phyloP scores from a whole-genome alignment of 2,113 vertebrate genomes.

The Vulpes lagopus region DNA sequence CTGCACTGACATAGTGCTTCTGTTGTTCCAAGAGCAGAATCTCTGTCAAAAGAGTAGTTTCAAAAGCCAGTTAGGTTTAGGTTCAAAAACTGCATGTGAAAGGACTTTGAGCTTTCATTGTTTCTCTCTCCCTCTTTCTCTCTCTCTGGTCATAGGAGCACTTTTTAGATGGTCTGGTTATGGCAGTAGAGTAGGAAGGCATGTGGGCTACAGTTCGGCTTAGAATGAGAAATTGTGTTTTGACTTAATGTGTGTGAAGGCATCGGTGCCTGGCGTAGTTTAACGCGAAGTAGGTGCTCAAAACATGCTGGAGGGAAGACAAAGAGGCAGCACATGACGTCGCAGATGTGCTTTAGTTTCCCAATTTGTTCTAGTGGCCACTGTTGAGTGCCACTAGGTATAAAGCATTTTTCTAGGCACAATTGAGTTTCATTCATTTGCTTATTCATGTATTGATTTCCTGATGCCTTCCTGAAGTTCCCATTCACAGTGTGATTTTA shows the following conservation, averaged over 20 bases:
- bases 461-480: not conserved
- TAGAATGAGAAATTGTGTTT: not conserved
- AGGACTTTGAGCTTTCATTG: not conserved
- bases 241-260: not conserved
- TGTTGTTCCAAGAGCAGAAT: not conserved
- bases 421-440: not conserved
- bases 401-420: not conserved
- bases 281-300: not conserved
- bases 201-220: not conserved
- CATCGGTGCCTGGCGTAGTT: not conserved
- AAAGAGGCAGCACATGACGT: not conserved
- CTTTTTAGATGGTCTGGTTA: not conserved
- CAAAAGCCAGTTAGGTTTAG: slow-evolving; percentile 43
- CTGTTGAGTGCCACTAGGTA: not conserved
- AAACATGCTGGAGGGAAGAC: not conserved
- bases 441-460: not conserved
- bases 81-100: not conserved
- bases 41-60: slow-evolving; percentile 54
- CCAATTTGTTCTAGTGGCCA: not conserved
- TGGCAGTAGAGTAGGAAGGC: not conserved
- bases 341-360: not conserved
- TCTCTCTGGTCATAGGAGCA: not conserved
- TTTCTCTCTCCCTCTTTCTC: not conserved
- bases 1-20: not conserved
- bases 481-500: not conserved